Conservation (phyloP, 2,797 vertebrate genomes). For the Paramormyrops hopkinsi region DNA sequence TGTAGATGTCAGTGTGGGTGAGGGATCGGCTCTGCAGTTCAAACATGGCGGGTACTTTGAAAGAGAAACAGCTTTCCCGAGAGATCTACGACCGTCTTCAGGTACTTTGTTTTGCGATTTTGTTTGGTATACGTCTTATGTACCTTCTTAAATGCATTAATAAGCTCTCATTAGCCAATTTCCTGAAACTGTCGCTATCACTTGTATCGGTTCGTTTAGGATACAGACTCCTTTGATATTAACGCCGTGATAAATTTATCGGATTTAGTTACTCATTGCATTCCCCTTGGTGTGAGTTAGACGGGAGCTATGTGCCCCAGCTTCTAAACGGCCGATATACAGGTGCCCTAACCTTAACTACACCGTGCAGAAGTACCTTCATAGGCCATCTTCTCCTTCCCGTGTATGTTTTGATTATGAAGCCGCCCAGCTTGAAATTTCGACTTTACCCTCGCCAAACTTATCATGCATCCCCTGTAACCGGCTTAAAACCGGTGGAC, state of each 20-base stretch:
- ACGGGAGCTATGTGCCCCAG: background rate
- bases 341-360: background rate
- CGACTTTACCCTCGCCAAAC: background rate
- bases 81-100: conserved; percentile 48
- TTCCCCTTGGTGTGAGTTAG: background rate
- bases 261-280: background rate
- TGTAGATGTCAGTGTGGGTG: background rate
- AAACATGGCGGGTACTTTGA: conserved; percentile 59
- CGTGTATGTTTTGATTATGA: background rate
- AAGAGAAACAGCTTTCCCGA: conserved; percentile 32
- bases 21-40: background rate
- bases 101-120: conserved; percentile 38
- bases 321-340: background rate
- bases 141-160: background rate
- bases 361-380: background rate
- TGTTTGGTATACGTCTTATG: background rate
- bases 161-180: background rate
- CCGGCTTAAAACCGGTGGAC: background rate
- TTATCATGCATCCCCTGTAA: background rate
- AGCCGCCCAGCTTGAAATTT: background rate
- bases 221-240: background rate
- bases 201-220: background rate
- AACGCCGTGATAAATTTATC: background rate
- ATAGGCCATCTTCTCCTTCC: background rate
- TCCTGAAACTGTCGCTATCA: background rate